Conservation (phyloP, 2,113 vertebrate genomes). For the Hystrix brachyura region DNA sequence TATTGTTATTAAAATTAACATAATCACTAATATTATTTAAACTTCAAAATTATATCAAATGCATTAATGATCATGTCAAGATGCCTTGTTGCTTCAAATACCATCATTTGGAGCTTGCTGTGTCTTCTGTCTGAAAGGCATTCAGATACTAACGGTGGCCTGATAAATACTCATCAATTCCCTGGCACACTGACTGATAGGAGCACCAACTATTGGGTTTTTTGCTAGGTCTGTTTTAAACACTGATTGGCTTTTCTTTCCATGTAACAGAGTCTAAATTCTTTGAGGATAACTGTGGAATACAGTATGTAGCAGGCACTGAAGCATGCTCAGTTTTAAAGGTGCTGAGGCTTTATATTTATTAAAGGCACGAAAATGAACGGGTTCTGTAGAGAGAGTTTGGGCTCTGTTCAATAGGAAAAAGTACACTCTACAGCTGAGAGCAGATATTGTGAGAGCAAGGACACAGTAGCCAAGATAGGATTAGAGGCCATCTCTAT, state of each 20-base stretch:
- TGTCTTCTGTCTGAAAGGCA: neutral
- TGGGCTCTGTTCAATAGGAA: neutral
- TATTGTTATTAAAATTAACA: neutral
- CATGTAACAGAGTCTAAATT: neutral
- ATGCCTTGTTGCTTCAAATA: neutral
- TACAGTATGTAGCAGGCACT: neutral
- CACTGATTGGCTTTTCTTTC: neutral
- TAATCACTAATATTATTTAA: neutral
- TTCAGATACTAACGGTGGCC: neutral
- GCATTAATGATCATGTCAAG: neutral
- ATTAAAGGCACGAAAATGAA: neutral
- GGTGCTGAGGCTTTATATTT: neutral
- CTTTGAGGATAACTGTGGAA: neutral
- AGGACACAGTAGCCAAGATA: neutral
- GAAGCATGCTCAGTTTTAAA: neutral
- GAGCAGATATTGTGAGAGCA: neutral
- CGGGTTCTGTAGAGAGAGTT: neutral
- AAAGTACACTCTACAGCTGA: neutral
- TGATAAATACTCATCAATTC: neutral
- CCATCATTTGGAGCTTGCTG: neutral
- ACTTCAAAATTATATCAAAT: neutral
- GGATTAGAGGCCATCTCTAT: neutral
- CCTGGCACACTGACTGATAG: neutral
- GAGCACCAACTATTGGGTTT: neutral
- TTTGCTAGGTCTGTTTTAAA: neutral